Evolutionary conservation across 2,888 invertebrate species (phyloP), one percentile per base, ranked within the genome.

Genomic region (Archips xylosteana): DNA sequence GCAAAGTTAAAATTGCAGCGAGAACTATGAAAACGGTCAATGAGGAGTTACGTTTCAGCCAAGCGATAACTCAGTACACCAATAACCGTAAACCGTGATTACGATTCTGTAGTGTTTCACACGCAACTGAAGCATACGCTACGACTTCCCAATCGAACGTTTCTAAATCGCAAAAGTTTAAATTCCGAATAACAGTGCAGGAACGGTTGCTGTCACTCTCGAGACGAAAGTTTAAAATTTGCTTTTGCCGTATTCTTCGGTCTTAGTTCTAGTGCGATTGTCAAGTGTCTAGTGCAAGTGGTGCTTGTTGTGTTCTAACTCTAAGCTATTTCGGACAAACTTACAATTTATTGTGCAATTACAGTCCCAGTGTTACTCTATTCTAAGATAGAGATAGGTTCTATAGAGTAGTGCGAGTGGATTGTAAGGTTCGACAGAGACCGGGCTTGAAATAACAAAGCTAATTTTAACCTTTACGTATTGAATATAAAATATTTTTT

Each of bases 341-440:
- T 90, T 89, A 89, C 80, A 87, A 83, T 84, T 86, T 84, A 86
- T 85, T 89, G 92, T 92, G 92, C 93, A 92, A 85, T 85, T 86
- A 86, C 78, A 85, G 82, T 87, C 81, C 76, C 67, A 75, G 88
- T 89, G 88, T 89, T 77, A 79, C 89, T 91, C 90, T 92, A 92
- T 91, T 76, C 89, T 92, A 93, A 81, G 88, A 89, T 89, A 92
- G 92, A 92, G 89, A 89, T 75, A 91, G 87, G 80, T 84, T 84
- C 91, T 92, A 92, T 84, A 85, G 83, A 88, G 87, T 82, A 80
- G 85, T 86, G 83, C 85, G 78, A 75, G 85, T 87, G 83, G 84
- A 85, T 89, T 80, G 82, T 83, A 88, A 89, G 82, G 45, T 74
- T 74, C 23, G 65, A 74, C 74, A 61, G 23, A 39, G 59, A 70